These are phyloP conservation scores for Bucorvus abyssinicus DNA, from an alignment of 2,797 vertebrate genomes.

Conservation along the genomic window DNA sequence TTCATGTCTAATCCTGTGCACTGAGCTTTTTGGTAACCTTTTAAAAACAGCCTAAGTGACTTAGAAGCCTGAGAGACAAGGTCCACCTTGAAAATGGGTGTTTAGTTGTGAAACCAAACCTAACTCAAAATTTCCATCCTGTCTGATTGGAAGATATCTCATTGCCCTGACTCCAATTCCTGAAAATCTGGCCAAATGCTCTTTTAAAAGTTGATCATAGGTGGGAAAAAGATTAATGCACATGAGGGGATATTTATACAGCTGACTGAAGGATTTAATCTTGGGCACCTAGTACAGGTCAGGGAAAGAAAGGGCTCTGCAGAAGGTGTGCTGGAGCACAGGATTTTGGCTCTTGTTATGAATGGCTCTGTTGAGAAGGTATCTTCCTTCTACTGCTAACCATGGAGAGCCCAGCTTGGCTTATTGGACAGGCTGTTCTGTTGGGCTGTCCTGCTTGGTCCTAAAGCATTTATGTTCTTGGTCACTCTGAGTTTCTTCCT, in stretches of 20 bases:
- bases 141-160: background rate
- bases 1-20: fast-evolving
- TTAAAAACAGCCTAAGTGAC: background rate
- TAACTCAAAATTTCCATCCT: background rate
- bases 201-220: background rate
- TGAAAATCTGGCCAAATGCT: background rate
- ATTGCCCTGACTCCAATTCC: background rate
- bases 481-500: background rate
- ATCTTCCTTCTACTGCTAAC: background rate
- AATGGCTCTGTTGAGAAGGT: background rate
- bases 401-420: background rate
- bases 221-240: background rate
- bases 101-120: background rate
- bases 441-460: background rate
- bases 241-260: background rate
- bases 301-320: background rate
- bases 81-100: background rate
- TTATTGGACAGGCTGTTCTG: background rate
- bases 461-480: background rate
- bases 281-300: background rate
- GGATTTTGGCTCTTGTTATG: background rate
- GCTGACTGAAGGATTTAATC: background rate
- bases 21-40: background rate
- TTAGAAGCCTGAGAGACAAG: background rate
- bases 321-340: background rate